Base-by-base conservation (phyloP, 2,797 vertebrate species). In the Sternarchorhynchus goeldii region DNA sequence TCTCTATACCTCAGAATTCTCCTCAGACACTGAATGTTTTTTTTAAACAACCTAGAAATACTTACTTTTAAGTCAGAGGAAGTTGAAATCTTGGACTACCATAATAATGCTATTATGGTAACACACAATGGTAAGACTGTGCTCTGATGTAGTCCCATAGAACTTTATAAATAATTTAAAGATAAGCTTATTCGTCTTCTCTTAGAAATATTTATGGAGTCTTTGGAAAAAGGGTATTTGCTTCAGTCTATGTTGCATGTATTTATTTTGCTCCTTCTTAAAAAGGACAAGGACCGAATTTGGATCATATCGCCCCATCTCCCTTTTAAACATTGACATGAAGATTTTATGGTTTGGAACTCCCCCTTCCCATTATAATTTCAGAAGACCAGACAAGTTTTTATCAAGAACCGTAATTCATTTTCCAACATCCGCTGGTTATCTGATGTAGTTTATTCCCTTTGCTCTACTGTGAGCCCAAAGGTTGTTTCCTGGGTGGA, bases 1-100 rank as follows among this genome's bases (percentile, higher is more conserved):
- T 34, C 32, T 56, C 8, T 75, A 66, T 18, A 36, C 73, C n/a
- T 75, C 29, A n/a, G 70, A 72, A 72, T 72, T 72, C 53, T 60
- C 63, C 32, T 55, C 66, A 32, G 65, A 71, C 6, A 14, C 18
- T 1, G 3, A 29, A 63, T 31, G 60, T 69, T 64, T 50, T 77
- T 77, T n/a, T 41, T 69, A 41, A 29, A 77, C 18, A 20, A 77
- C 20, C 65, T 58, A 17, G 45, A 71, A 18, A 18, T 72, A n/a
- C 59, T 34, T 29, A 69, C 55, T 10, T 4, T 73, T 4, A 6
- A 39, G 3, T 25, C 34, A 20, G 32, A 20, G 6, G n/a, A n/a
- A n/a, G n/a, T n/a, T n/a, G 17, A 31, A 31, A 10, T 29, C 18
- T 36, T 20, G 39, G 63, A 65, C 1, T n/a, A n/a, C n/a, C 63